Percentiles rank a stretch among this genome's conserved stretches.
These are phyloP conservation scores for Hypercompe scribonia DNA, from an alignment of 2,888 invertebrate species.

Conservation along the genomic window DNA sequence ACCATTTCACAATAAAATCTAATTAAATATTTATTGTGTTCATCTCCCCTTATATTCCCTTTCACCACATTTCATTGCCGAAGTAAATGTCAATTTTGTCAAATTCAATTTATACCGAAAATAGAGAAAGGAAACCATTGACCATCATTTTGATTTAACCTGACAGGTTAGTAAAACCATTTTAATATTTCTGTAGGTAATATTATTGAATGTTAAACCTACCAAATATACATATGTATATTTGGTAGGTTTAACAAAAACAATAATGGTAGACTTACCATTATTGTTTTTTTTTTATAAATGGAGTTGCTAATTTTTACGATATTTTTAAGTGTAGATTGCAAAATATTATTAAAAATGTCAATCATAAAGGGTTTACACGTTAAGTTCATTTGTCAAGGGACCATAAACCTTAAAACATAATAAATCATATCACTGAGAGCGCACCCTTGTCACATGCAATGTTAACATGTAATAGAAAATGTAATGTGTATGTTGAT, in stretches of 20 bases:
- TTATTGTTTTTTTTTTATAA: no score
- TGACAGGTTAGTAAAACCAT: slow-evolving; percentile 47
- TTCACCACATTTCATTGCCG: slow-evolving; percentile 52
- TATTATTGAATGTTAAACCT: neutral
- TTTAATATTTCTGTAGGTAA: slow-evolving; percentile 12
- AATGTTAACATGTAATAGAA: slow-evolving; percentile 15
- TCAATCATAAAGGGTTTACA: slow-evolving; percentile 44
- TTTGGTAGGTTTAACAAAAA: no score
- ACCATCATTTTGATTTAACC: slow-evolving; percentile 51
- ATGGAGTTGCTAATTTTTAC: neutral
- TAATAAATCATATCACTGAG: slow-evolving; percentile 52
- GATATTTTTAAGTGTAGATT: slow-evolving; percentile 27
- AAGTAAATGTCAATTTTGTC: slow-evolving; percentile 61
- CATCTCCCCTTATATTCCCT: slow-evolving; percentile 50
- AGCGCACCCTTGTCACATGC: slow-evolving; percentile 43
- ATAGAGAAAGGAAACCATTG: slow-evolving; percentile 50
- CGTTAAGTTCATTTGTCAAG: slow-evolving; percentile 44
- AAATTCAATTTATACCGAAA: slow-evolving; percentile 58
- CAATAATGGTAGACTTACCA: no score
- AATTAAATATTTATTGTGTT: slow-evolving; percentile 31
- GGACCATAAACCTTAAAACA: slow-evolving; percentile 41
- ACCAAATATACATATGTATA: no score
- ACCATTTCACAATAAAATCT: slow-evolving; percentile 26
- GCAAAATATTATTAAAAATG: slow-evolving; percentile 37
- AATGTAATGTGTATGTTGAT: slow-evolving; percentile 12